Percentiles rank a stretch among this genome's conserved stretches.
Evolutionary conservation across 2,797 vertebrate species (phyloP).

Genomic region (Heliangelus exortis): DNA sequence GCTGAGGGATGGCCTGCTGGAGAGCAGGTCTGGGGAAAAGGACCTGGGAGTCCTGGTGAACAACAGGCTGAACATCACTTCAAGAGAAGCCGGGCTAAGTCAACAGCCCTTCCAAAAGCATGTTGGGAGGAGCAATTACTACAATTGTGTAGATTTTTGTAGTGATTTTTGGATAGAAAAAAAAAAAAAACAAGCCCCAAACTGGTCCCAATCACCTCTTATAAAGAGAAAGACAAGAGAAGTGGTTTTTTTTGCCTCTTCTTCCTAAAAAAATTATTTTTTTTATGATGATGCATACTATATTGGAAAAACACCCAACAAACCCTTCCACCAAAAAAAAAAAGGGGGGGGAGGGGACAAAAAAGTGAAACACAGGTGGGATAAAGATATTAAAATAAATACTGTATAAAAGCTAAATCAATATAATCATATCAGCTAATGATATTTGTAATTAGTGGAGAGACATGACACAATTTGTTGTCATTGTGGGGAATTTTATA

Average conservation of each 20-base stretch:
- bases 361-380: accelerated
- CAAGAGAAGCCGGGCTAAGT: not conserved
- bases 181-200: not conserved
- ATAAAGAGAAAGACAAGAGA: not conserved
- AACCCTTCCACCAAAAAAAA: not conserved
- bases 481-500: not conserved
- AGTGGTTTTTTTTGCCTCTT: not conserved
- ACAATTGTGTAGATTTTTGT: not conserved
- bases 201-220: not conserved
- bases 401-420: not conserved
- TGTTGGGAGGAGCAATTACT: not conserved
- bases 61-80: not conserved
- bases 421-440: not conserved
- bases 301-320: too few relatives aligned
- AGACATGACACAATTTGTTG: not conserved
- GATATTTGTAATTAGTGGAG: not conserved
- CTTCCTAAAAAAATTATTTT: not conserved
- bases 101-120: not conserved
- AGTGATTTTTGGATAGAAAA: not conserved
- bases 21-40: too few relatives aligned
- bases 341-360: not conserved
- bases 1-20: too few relatives aligned
- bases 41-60: too few relatives aligned
- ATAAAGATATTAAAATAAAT: not conserved
- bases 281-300: not conserved